These are phyloP conservation scores for Nansenia antarctica DNA, from an alignment of 2,113 vertebrate genomes.

Conservation along the genomic window DNA sequence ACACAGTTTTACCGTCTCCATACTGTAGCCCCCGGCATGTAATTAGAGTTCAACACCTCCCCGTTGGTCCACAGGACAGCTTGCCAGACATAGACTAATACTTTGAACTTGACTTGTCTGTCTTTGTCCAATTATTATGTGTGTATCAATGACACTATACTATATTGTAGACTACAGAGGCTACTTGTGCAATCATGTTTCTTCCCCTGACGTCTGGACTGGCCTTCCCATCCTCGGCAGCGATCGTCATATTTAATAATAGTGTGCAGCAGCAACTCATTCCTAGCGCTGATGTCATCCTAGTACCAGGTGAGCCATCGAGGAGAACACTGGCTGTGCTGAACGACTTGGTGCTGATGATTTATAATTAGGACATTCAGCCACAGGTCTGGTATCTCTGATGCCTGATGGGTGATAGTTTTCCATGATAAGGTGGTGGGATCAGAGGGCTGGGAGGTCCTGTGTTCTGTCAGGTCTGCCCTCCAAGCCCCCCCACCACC, in stretches of 20 bases:
- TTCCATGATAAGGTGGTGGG: background rate
- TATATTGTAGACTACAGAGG: no score
- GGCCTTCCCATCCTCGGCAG: constrained; percentile 42
- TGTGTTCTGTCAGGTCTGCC: background rate
- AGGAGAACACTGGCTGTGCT: no score
- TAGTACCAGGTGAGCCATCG: constrained; percentile 33
- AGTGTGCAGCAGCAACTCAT: constrained; percentile 17
- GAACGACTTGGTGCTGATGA: no score
- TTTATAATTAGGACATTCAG: no score
- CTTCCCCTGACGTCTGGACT: constrained; percentile 15
- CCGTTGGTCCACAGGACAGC: background rate
- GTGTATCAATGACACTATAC: no score
- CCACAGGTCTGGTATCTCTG: no score
- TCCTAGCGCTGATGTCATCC: constrained; percentile 52
- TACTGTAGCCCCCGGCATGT: background rate
- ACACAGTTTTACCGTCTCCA: background rate
- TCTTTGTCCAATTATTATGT: no score
- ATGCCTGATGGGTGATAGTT: background rate
- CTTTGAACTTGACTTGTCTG: no score
- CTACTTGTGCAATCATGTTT: constrained; percentile 6
- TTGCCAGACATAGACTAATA: no score
- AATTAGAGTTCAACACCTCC: background rate
- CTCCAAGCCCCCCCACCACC: background rate
- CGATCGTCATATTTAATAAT: constrained; percentile 35
- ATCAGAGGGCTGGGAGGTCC: background rate